Conservation (phyloP, 2,797 vertebrate genomes). For the Furcifer pardalis region DNA sequence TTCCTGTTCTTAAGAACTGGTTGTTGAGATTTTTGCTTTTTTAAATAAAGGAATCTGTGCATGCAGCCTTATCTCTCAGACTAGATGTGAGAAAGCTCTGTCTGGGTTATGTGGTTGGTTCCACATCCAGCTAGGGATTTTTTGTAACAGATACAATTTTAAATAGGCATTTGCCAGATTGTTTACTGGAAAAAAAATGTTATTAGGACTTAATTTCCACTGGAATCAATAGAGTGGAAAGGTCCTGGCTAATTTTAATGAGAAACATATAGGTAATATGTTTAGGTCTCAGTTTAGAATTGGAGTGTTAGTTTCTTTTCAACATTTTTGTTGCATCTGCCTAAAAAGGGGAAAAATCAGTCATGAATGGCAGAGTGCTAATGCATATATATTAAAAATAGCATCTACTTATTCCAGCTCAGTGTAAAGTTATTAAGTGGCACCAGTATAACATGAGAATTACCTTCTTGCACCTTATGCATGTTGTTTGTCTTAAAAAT, state of each 20-base stretch:
- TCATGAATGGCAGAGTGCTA: conserved; percentile 25
- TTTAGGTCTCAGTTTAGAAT: neutral
- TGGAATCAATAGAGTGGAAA: neutral
- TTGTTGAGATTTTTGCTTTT: neutral
- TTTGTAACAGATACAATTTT: neutral
- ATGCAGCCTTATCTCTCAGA: neutral
- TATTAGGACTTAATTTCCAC: neutral
- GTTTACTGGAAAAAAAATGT: neutral
- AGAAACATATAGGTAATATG: neutral
- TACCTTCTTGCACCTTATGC: neutral
- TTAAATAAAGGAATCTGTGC: neutral
- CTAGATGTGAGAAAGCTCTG: neutral
- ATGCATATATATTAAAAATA: neutral
- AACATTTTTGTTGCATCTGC: conserved; percentile 42
- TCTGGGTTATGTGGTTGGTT: neutral
- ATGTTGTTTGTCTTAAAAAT: neutral
- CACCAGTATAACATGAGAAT: conserved; percentile 12
- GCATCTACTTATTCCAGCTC: conserved; percentile 5
- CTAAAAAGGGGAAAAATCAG: conserved; percentile 56
- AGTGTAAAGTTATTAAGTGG: conserved; percentile 7
- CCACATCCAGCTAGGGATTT: neutral
- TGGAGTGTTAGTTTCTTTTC: neutral
- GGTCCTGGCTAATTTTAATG: neutral
- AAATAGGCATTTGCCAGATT: neutral
- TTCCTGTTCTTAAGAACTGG: neutral